Conservation (phyloP, 2,113 vertebrate species). For the Eidolon helvum region DNA sequence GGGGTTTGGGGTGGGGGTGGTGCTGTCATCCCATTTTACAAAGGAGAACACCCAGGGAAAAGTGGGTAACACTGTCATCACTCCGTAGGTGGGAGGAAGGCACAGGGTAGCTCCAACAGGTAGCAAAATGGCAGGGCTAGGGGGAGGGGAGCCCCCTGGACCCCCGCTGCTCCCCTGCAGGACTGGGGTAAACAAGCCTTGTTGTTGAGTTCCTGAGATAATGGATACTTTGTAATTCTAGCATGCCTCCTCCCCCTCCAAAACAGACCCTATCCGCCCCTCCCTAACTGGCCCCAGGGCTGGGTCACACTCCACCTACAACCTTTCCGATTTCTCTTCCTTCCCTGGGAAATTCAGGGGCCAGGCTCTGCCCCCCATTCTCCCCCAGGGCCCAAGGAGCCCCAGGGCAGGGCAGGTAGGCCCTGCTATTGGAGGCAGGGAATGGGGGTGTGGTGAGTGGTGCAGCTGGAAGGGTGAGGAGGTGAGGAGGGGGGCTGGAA, state of each 20-base stretch:
- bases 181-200: background rate
- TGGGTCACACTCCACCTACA: background rate
- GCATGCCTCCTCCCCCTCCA: too few species aligned
- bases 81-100: background rate
- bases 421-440: too few species aligned
- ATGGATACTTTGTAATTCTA: slow-evolving; percentile 52
- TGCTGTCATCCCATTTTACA: background rate
- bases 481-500: too few species aligned
- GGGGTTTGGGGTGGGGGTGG: background rate
- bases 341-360: accelerated
- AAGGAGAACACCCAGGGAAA: background rate
- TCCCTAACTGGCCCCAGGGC: background rate
- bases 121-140: background rate
- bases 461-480: background rate
- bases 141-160: accelerated
- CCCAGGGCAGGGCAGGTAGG: too few species aligned
- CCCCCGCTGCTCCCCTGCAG: background rate
- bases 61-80: accelerated
- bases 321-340: background rate
- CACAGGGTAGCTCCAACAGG: background rate
- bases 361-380: background rate
- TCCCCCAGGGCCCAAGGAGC: background rate
- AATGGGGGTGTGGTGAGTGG: accelerated
- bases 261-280: background rate
- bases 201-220: background rate